Evolutionary conservation across 1,140 invertebrate species (phyloP).

Genomic region (Drosophila ercepeae): DNA sequence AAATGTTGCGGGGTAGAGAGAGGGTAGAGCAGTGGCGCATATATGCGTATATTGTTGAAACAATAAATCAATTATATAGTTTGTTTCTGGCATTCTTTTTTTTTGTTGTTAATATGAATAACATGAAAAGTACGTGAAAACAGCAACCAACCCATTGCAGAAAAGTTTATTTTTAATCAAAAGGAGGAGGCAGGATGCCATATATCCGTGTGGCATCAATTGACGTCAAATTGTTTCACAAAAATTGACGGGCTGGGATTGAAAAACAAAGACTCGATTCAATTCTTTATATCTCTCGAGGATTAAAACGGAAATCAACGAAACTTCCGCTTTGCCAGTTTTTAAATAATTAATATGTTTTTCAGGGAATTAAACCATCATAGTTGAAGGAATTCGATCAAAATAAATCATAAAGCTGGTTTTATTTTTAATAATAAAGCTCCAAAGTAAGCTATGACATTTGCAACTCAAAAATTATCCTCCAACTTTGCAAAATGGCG

Average conservation of each 20-base stretch:
- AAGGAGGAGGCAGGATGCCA: not conserved
- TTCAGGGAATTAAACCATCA: no score
- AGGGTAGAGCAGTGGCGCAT: no score
- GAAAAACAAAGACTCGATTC: not conserved
- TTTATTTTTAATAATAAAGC: no score
- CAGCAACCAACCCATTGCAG: not conserved
- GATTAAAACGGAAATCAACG: conserved; percentile 13
- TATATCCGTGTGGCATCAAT: not conserved
- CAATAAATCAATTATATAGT: conserved; percentile 57
- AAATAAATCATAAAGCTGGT: no score
- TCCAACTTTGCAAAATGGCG: no score
- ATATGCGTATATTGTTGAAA: conserved; percentile 22
- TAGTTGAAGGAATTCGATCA: no score
- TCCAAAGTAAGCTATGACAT: not conserved
- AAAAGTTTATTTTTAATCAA: conserved; percentile 42
- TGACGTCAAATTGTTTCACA: conserved; percentile 30
- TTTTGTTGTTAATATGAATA: not conserved
- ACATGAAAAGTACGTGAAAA: conserved; percentile 10
- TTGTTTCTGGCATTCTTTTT: conserved; percentile 22
- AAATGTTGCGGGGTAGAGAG: not conserved
- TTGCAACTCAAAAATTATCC: not conserved
- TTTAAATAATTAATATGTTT: not conserved
- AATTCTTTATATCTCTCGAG: not conserved
- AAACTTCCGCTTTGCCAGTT: not conserved
- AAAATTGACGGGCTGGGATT: not conserved